phyloP scores from a whole-genome alignment of 2,888 invertebrate genomes.

The Trichacis sp. region DNA sequence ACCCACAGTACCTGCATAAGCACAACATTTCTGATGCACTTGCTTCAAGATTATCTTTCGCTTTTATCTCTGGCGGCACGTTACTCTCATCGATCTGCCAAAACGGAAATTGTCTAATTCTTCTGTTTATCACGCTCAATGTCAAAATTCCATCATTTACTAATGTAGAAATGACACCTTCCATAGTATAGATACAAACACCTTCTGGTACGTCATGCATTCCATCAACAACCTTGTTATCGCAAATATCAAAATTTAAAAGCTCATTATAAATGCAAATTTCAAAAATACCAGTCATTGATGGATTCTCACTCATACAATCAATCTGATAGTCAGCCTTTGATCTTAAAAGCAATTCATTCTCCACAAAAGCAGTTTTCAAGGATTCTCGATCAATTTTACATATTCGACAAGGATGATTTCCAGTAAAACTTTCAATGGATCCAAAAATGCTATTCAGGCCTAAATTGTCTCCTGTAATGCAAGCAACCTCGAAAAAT shows the following conservation, averaged over 20 bases:
- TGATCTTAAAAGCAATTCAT: no score
- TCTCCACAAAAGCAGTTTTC: constrained; percentile 9
- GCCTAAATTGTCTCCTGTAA: constrained; percentile 36
- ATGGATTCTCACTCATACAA: constrained; percentile 3
- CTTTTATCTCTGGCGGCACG: constrained; percentile 6
- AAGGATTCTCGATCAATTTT: neutral
- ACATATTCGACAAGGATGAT: constrained; percentile 10
- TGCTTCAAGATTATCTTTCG: constrained; percentile 11
- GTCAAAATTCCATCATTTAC: constrained; percentile 6
- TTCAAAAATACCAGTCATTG: constrained; percentile 14
- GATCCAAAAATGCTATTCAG: constrained; percentile 23
- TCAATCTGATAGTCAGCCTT: no score
- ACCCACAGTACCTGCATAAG: constrained; percentile 25
- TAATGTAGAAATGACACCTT: constrained; percentile 4
- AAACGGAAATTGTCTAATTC: constrained; percentile 13
- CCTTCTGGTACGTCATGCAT: constrained; percentile 43
- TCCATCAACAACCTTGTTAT: constrained; percentile 25
- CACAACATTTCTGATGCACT: constrained; percentile 14
- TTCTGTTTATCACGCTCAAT: constrained; percentile 2
- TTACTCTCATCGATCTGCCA: constrained; percentile 14
- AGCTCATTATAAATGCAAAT: constrained; percentile 28
- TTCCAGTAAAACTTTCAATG: constrained; percentile 20
- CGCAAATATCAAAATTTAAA: constrained; percentile 18
- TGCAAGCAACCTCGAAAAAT: constrained; percentile 29
- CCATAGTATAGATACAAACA: constrained; percentile 27